These are phyloP conservation scores for Cylindroiulus punctatus DNA, from an alignment of 2,888 invertebrate species.

Conservation along the genomic window DNA sequence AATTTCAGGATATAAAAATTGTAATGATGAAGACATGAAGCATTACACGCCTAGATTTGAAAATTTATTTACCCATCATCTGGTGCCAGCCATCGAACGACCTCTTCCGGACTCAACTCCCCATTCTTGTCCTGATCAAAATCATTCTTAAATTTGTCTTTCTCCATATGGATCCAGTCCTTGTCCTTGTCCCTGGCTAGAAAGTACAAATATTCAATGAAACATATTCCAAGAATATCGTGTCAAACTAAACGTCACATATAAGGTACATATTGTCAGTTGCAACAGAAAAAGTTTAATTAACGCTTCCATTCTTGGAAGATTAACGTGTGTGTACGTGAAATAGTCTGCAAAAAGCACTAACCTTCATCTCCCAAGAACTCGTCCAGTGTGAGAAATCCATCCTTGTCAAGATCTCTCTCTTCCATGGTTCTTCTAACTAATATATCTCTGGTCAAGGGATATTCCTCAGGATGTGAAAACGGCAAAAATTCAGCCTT, in stretches of 20 bases:
- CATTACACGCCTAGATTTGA: too few species aligned
- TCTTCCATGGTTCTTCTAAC: slow-evolving; percentile 84
- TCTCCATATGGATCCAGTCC: slow-evolving; percentile 77
- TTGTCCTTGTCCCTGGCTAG: slow-evolving; percentile 75
- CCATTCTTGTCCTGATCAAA: slow-evolving; percentile 88
- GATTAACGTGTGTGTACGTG: too few species aligned
- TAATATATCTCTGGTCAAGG: slow-evolving; percentile 82
- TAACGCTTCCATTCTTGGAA: too few species aligned
- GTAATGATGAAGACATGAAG: too few species aligned
- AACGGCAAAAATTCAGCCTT: slow-evolving; percentile 85
- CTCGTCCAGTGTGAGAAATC: slow-evolving; percentile 84
- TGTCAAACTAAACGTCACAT: too few species aligned
- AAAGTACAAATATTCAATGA: neutral
- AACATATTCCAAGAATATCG: neutral
- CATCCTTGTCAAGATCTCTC: slow-evolving; percentile 87
- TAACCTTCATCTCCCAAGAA: slow-evolving; percentile 74
- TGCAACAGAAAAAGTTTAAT: neutral
- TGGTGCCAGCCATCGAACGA: slow-evolving; percentile 89
- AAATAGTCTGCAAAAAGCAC: too few species aligned
- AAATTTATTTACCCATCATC: slow-evolving; percentile 66
- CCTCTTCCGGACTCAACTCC: slow-evolving; percentile 78
- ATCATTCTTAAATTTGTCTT: slow-evolving; percentile 85
- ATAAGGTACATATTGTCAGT: neutral
- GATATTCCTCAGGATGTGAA: slow-evolving; percentile 92
- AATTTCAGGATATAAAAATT: too few species aligned